These are phyloP conservation scores for Ormyrus thymus DNA, from an alignment of 2,888 invertebrate genomes.

Conservation along the genomic window DNA sequence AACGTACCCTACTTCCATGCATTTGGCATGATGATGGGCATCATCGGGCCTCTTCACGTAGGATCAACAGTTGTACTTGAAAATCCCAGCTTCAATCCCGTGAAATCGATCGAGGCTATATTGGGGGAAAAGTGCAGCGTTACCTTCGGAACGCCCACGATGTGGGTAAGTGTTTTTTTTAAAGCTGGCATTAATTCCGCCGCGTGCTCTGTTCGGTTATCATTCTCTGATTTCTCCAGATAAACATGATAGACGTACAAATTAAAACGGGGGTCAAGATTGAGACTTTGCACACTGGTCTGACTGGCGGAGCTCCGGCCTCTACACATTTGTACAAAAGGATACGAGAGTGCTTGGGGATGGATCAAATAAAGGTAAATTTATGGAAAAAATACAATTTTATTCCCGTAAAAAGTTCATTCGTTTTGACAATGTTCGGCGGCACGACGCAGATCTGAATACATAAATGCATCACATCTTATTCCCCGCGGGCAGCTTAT, in stretches of 20 bases:
- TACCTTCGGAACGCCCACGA: constrained; percentile 88
- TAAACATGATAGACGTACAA: constrained; percentile 81
- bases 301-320: constrained; percentile 85
- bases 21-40: constrained; percentile 83
- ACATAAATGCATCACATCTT: too few species aligned
- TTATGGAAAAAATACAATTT: neutral
- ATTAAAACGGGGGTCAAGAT: constrained; percentile 75
- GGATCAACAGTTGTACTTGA: constrained; percentile 81
- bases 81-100: constrained; percentile 79
- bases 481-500: too few species aligned
- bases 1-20: constrained; percentile 90
- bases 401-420: too few species aligned
- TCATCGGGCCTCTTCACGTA: constrained; percentile 78
- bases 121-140: constrained; percentile 82
- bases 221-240: constrained; percentile 68
- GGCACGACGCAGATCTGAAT: too few species aligned
- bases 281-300: constrained; percentile 77
- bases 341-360: constrained; percentile 75
- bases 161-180: constrained; percentile 78
- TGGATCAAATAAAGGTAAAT: constrained; percentile 76
- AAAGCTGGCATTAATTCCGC: neutral
- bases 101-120: constrained; percentile 80
- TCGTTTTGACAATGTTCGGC: too few species aligned
- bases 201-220: too few species aligned
- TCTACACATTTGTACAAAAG: constrained; percentile 79